Base-by-base conservation (phyloP, 2,888 invertebrate genomes). In the Noctua comes region DNA sequence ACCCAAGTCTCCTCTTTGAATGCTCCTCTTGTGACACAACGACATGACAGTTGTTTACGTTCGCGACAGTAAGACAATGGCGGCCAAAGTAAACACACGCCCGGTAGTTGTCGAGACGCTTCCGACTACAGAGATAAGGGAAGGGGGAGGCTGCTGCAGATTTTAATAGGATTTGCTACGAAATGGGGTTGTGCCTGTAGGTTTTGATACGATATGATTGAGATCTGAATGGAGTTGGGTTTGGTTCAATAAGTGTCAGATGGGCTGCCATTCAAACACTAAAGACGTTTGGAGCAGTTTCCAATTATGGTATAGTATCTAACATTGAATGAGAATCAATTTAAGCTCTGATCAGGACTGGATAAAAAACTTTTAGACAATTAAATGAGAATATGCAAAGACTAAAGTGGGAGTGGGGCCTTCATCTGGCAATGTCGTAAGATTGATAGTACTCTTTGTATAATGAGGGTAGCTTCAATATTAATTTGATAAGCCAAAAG, bases 51-150 rank as follows among this genome's bases (percentile, higher is more conserved):
- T n/a, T 80, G 82, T 84, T 88, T 75, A 79, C 71, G 27, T 73
- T 66, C 16, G 21, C 71, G 64, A 76, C 82, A 75, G 78, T 57
- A 73, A 87, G 77, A 87, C 87, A 87, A 88, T 87, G 80, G 57
- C 48, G 51, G 64, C 75, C 62, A 69, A 48, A 68, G 88, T 82
- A 88, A 87, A 87, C 88, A 88, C 51, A 13, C 71, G 65, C 21
- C 48, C 46, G 59, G 72, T 13, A 74, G 70, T 62, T 59, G 87
- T 73, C 59, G 65, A 70, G 73, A 51, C 71, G 69, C 68, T 88
- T 83, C 86, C 88, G 84, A 76, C 68, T 27, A 18, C 24, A 18
- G 0, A 78, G 84, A 84, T 66, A 83, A 84, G 71, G 79, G 68
- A 54, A 16, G 43, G 21, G 48, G 16, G 62, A 51, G 48, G 43